Evolutionary conservation across 2,797 vertebrate genomes (phyloP), one percentile per base, ranked within the genome.

Genomic region (Parauchenoglanis ngamensis): DNA sequence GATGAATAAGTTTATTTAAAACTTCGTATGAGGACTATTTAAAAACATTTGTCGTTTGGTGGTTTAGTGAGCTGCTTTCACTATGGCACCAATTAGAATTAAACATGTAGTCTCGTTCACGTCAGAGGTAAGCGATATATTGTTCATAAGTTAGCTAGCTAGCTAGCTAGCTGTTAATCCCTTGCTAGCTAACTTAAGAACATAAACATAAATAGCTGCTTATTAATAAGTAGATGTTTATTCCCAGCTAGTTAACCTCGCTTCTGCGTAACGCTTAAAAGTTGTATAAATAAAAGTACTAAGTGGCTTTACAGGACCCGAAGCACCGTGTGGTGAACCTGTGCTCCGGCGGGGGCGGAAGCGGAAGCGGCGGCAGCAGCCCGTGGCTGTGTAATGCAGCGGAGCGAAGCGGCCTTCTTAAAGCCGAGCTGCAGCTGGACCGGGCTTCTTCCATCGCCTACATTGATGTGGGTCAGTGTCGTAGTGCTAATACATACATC

Each of bases 101-200:
- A 95, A 93, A 89, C 92, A 92, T 0, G 86, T 96, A 0, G 94
- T 96, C 15, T 96, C 95, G 19, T 96, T 95, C 93, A 95, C 94
- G 17, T 96, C 95, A 7, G 95, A 96, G 95, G 95, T 96, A 92
- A 57, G 44, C 44, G 31, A 3, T 56, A 4, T 65, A 46, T n/a
- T 52, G 57, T 44, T 52, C 15, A 8, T 28, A 17, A 35, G 52
- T 57, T 81, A 81, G 35, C 57, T 61, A 44, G 35, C 35, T 67
- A 31, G 31, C 31, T 31, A 31, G 31, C 31, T 31, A 31, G 31
- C 31, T 31, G 31, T 31, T 31, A 31, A 31, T 31, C 31, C 31
- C 31, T 31, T 31, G 31, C 31, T 31, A 31, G 31, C 31, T 31
- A 31, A 31, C 31, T 31, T 31, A 31, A 31, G 31, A 31, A 31